Base-by-base conservation (phyloP, 2,797 vertebrate species). In the Clamator glandarius region DNA sequence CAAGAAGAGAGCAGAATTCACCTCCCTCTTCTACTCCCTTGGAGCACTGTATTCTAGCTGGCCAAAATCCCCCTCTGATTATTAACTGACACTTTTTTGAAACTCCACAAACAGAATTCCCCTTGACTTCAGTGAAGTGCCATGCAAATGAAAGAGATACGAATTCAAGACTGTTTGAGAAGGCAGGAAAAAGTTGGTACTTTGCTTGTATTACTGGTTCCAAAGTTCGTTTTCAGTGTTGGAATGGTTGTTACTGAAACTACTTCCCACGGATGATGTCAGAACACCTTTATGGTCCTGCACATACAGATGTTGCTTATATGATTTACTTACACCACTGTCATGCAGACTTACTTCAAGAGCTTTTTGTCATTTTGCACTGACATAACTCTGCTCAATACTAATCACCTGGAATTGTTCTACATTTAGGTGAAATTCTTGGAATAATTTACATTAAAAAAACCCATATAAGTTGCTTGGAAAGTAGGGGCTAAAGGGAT, bases 371-470 rank as follows among this genome's bases (percentile, higher is more conserved):
- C 89, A 70, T 83, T 80, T 72, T 68, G 39, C 54, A 66, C 62
- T 84, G 83, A 72, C 73, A 78, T 44, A 78, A 88, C 91, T 85
- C 48, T 54, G 58, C 36, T 89, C 82, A 59, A 48, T 25, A 87
- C 68, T 67, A 81, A 88, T 92, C 81, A 84, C 68, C 31, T 79
- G 81, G 79, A 21, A 79, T 42, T 68, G 73, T 81, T 92, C 73
- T 62, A 83, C 61, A 75, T 93, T 86, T 66, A 51, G 69, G 51
- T 54, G 67, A 67, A 23, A 4, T 35, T 74, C 87, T 96, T 83
- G 55, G 4, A 75, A 69, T 73, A 35, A 67, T 77, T 91, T 78
- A 84, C 35, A 51, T 80, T 85, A 85, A 79, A 94, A 89, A 95
- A 87, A 0, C 6, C 13, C 48, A 36, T 44, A 50, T 33, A 93